Evolutionary conservation across 2,113 vertebrate genomes (phyloP).

Genomic region (Centropristis striata): DNA sequence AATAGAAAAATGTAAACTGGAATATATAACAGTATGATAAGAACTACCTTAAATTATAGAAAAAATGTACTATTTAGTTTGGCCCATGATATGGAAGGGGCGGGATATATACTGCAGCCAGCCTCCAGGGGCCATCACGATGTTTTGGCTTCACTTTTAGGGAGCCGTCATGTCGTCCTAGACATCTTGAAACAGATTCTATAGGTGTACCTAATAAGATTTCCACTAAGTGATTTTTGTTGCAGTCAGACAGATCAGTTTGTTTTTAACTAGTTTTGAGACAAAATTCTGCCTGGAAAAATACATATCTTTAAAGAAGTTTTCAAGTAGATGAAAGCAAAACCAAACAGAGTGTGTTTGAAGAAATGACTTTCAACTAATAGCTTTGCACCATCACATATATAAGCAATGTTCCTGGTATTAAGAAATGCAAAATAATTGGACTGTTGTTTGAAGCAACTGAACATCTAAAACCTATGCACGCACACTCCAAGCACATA

Average conservation of each 20-base stretch:
- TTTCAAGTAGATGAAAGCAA: not conserved
- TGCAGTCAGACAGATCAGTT: not conserved
- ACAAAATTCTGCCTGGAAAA: not conserved
- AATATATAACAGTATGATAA: too few species aligned
- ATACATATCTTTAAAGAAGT: not conserved
- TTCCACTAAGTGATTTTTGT: not conserved
- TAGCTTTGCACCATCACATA: not conserved
- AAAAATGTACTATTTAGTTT: too few species aligned
- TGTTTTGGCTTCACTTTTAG: too few species aligned
- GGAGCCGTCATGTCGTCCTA: too few species aligned
- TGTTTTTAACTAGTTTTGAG: not conserved
- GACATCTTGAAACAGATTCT: too few species aligned
- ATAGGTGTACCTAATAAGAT: too few species aligned
- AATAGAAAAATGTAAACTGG: too few species aligned
- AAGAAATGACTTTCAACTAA: not conserved
- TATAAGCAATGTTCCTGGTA: not conserved
- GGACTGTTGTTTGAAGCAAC: not conserved
- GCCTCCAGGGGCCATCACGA: too few species aligned
- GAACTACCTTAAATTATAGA: too few species aligned
- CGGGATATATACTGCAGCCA: too few species aligned
- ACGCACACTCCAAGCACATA: not conserved
- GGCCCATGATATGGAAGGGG: too few species aligned
- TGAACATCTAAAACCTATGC: not conserved
- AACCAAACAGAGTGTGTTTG: not conserved
- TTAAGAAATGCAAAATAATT: not conserved